Percentiles rank a stretch among this genome's conserved stretches.
Conservation (phyloP, 2,113 vertebrate genomes). For the Rhinopomastus cyanomelas region DNA sequence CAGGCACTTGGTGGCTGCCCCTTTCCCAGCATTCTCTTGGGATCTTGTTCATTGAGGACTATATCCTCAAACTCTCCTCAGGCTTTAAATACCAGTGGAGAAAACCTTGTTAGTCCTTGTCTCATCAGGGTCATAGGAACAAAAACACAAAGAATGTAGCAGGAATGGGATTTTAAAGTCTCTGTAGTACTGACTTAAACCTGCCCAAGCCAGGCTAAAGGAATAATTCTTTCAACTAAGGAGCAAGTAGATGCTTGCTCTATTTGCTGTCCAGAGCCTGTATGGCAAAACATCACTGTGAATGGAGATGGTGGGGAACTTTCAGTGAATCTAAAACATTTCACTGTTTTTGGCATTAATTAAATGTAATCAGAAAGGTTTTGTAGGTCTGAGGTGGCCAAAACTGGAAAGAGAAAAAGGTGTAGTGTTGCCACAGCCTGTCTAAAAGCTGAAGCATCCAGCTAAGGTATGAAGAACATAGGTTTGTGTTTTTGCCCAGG, state of each 20-base stretch:
- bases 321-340: not conserved
- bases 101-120: not conserved
- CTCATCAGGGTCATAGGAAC: not conserved
- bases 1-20: rapidly evolving
- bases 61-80: not conserved
- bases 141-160: not conserved
- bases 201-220: not conserved
- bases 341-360: not conserved
- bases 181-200: not conserved
- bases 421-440: not conserved
- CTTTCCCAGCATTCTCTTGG: not conserved
- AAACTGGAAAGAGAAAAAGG: not conserved
- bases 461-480: not conserved
- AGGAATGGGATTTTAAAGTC: not conserved
- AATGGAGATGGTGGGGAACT: not conserved
- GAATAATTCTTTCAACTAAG: not conserved
- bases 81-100: not conserved
- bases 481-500: not conserved
- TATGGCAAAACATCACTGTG: not conserved
- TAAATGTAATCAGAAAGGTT: not conserved
- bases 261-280: not conserved
- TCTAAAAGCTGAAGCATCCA: not conserved
- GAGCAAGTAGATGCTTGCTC: not conserved
- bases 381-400: not conserved
- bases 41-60: not conserved